phyloP scores from a whole-genome alignment of 1,140 invertebrate genomes.

The Ladona fulva region DNA sequence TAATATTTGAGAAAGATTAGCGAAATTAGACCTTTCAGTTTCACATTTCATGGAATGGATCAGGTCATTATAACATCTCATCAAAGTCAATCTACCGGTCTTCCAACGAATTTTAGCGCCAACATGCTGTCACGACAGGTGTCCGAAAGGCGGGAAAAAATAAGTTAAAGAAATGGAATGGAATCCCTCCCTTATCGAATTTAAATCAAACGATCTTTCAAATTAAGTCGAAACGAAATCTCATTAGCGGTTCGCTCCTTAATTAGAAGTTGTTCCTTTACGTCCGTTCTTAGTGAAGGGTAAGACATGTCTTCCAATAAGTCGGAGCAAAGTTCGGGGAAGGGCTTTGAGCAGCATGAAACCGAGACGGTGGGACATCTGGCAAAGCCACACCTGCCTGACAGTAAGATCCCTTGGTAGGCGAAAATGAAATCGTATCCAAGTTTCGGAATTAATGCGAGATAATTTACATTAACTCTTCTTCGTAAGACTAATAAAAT shows the following conservation, averaged over 20 bases:
- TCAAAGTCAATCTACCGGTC: not conserved
- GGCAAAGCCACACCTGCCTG: not conserved
- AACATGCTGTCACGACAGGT: not conserved
- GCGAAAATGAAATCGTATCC: not conserved
- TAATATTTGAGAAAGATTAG: no score
- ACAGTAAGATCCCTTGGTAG: not conserved
- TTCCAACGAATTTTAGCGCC: not conserved
- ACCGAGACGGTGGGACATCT: not conserved
- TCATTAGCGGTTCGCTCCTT: not conserved
- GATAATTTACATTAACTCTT: not conserved
- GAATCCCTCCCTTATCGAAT: conserved; percentile 9
- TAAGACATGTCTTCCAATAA: not conserved
- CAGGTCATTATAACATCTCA: not conserved
- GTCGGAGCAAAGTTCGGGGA: not conserved
- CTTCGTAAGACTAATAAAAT: no score
- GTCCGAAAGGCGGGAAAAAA: not conserved
- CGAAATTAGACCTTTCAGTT: not conserved
- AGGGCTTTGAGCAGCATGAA: not conserved
- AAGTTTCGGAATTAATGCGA: conserved; percentile 4
- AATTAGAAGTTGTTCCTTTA: conserved; percentile 3
- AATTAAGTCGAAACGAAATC: not conserved
- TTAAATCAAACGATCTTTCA: conserved; percentile 1
- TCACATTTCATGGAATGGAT: not conserved
- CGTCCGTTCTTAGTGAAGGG: not conserved
- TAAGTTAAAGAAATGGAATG: not conserved